phyloP scores from a whole-genome alignment of 2,888 invertebrate species.

The Microplitis manilae region DNA sequence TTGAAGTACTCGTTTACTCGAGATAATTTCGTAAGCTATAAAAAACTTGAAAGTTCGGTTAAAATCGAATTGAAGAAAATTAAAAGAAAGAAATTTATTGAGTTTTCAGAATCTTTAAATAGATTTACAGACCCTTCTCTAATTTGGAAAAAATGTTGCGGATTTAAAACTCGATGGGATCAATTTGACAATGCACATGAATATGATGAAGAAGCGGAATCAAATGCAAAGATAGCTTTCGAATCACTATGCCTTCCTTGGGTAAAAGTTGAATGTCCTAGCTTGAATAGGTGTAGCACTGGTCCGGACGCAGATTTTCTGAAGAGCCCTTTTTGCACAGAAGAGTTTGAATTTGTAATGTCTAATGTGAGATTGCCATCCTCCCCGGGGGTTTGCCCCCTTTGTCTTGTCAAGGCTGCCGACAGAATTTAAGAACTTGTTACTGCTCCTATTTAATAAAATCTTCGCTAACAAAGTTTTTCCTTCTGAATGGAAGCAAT shows the following conservation, averaged over 20 bases:
- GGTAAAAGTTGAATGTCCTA: not conserved
- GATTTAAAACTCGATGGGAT: conserved; percentile 34
- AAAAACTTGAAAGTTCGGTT: not conserved
- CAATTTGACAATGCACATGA: not conserved
- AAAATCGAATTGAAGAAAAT: conserved; percentile 2
- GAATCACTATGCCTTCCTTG: conserved; percentile 24
- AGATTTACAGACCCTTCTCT: conserved; percentile 18
- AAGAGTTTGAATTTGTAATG: conserved; percentile 27
- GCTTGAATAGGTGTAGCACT: not conserved
- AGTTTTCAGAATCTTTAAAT: conserved; percentile 26
- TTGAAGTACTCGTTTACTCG: no score
- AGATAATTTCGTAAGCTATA: no score
- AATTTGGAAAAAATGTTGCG: conserved; percentile 34
- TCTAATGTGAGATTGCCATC: not conserved
- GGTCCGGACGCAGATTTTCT: not conserved
- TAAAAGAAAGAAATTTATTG: conserved; percentile 26
- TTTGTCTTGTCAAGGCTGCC: conserved; percentile 4
- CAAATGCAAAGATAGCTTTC: not conserved
- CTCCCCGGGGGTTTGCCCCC: conserved; percentile 11
- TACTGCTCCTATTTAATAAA: conserved; percentile 4
- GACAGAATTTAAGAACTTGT: not conserved
- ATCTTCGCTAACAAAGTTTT: not conserved
- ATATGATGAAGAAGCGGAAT: not conserved
- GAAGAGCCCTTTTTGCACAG: conserved; percentile 4
- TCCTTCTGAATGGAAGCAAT: conserved; percentile 29